Evolutionary conservation across 2,888 invertebrate species (phyloP), one percentile per base, ranked within the genome.

Genomic region (Cephus runcator): DNA sequence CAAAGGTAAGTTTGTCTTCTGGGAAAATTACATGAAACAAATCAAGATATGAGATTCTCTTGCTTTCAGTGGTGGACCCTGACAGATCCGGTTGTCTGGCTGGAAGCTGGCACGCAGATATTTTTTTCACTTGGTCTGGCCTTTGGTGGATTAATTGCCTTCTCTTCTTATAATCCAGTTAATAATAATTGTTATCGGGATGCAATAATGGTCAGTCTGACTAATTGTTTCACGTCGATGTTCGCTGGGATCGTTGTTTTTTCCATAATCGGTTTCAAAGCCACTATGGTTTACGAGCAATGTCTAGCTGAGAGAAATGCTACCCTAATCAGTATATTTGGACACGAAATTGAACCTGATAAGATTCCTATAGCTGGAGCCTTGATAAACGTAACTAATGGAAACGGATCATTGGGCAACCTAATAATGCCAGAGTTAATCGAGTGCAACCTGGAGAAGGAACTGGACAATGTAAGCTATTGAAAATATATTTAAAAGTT

Each of bases 21-120:
- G 56, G 2, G 1, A 23, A 56, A 56, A 9, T 15, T 56, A 56
- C 23, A 56, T 56, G 56, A 9, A 56, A 56, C 9, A 56, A 56
- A 56, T 56, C 23, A 56, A 23, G 23, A 56, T 23, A 56, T 56
- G 9, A 56, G 9, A 56, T 76, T 15, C 75, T 33, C 80, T 79
- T 81, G 77, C 75, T 86, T 92, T 73, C 89, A 95, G 93, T 97
- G 98, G 96, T 96, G 96, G 87, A 97, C 95, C 80, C 94, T 99
- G 79, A 92, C 96, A 68, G 98, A 98, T 92, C 98, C 98, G 12
- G 97, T 97, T 0, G 98, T 99, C 0, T 99, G 99, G 99, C 92
- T 99, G 77, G 98, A 99, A 92, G 98, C 99, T 0, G 98, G 98
- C 3, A 98, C 98, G 0, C 99, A 99, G 92, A 98, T 99, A 87